Evolutionary conservation across 2,888 invertebrate genomes (phyloP), one percentile per base, ranked within the genome.

Genomic region (Hymenopus coronatus): DNA sequence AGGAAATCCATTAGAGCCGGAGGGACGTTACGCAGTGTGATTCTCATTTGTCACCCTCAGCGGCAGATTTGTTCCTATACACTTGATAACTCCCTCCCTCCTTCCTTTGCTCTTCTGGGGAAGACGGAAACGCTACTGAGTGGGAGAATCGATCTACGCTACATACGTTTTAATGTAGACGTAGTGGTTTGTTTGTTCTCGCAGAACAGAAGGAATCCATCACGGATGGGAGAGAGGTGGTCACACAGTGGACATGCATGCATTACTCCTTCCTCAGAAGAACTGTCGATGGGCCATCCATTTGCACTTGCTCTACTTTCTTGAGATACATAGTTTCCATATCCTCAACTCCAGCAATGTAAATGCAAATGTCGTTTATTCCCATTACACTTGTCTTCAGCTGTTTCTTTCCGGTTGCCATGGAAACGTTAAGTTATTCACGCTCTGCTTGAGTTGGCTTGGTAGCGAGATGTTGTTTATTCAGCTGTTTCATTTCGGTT

Each of bases 1-100:
- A 90, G 90, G 90, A 89, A 89, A 90, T 90, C 89, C 90, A 90
- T 89, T 90, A 89, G 88, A 85, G 87, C 54, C 84, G 54, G 89
- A 89, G 87, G 84, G 87, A 88, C 88, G 88, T 88, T 88, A 86
- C 87, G 87, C 86, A 82, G 88, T 88, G 88, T 87, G 89, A 89
- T 89, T 33, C 90, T 89, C 90, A 90, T 90, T 90, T 90, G 90
- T 90, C 90, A 90, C 90, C 83, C 85, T 40, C 28, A 27, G 85
- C 46, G 30, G 87, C 87, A 87, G 82, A 82, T 87, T 87, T 87
- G 87, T 87, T 87, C 87, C 87, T 82, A 87, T 87, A 87, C 81
- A 87, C 87, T 82, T 70, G 82, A 82, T 86, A 86, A 86, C 86
- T 86, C 85, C 30, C 86, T 25, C 87, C 87, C 87, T 70, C 54